These are phyloP conservation scores for Ostrea denselamellosa DNA, from an alignment of 1,140 invertebrate genomes.

Conservation along the genomic window DNA sequence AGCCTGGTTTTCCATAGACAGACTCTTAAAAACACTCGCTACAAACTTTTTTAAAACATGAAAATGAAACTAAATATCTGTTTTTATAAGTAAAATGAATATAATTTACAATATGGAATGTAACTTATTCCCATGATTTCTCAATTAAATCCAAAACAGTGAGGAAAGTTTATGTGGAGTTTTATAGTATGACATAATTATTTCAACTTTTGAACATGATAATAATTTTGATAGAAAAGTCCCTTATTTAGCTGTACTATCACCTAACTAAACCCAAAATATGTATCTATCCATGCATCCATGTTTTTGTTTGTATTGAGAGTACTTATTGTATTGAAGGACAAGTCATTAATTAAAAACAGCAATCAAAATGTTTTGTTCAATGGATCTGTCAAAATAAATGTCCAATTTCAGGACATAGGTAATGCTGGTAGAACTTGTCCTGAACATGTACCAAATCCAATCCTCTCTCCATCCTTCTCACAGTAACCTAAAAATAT, in stretches of 20 bases:
- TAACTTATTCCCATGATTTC: too few relatives aligned
- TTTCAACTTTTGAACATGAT: neutral
- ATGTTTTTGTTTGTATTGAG: too few relatives aligned
- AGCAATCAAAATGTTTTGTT: neutral
- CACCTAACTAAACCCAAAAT: too few relatives aligned
- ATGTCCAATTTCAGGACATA: neutral
- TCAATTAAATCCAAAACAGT: neutral
- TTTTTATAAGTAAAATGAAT: too few relatives aligned
- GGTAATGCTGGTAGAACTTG: conserved; percentile 88
- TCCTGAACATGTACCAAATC: conserved; percentile 94
- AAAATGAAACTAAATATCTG: too few relatives aligned
- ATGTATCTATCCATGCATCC: too few relatives aligned
- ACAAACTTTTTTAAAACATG: too few relatives aligned
- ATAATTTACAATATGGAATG: too few relatives aligned
- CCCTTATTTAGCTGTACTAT: neutral
- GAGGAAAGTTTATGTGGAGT: neutral
- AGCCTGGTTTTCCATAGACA: too few relatives aligned
- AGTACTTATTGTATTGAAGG: neutral
- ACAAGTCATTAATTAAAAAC: neutral
- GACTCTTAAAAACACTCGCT: too few relatives aligned
- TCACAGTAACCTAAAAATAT: conserved; percentile 87
- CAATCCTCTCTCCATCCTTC: conserved; percentile 88
- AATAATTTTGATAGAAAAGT: neutral
- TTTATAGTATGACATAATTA: neutral
- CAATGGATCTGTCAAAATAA: neutral